Evolutionary conservation across 2,888 invertebrate species (phyloP).

Genomic region (Thumatha senex): DNA sequence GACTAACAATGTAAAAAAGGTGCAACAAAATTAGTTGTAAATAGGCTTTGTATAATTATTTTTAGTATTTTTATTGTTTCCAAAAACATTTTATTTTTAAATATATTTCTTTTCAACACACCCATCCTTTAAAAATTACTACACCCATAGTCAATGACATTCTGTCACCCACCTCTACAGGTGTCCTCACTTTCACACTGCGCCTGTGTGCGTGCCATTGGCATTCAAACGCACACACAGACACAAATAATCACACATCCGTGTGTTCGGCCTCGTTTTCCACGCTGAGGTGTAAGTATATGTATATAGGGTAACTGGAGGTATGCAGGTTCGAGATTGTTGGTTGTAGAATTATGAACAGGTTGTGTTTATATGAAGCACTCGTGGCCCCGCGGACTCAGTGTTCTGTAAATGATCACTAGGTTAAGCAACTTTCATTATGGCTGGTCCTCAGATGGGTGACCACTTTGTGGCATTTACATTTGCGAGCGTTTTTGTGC

Average conservation of each 20-base stretch:
- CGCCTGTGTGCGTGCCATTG: slow-evolving; percentile 39
- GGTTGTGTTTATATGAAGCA: no score
- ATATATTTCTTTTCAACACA: background rate
- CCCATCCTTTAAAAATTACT: background rate
- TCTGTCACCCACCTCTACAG: slow-evolving; percentile 14
- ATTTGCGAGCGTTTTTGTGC: no score
- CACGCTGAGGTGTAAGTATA: slow-evolving; percentile 49
- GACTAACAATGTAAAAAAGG: no score
- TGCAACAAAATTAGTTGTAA: no score
- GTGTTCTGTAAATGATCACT: no score
- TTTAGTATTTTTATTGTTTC: no score
- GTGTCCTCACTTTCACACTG: slow-evolving; percentile 26
- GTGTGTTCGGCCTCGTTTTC: slow-evolving; percentile 39
- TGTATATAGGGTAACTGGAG: slow-evolving; percentile 55
- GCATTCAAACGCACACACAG: slow-evolving; percentile 32
- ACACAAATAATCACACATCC: slow-evolving; percentile 19
- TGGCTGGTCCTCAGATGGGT: no score
- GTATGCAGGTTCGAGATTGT: slow-evolving; percentile 42
- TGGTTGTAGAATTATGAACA: slow-evolving; percentile 5
- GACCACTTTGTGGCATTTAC: no score
- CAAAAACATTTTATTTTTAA: no score
- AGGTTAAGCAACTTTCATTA: no score
- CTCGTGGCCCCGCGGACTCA: no score
- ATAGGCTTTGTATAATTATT: no score
- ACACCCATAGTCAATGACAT: slow-evolving; percentile 1